Percentiles rank a stretch among this genome's conserved stretches.
Conservation (phyloP, 2,888 invertebrate species). For the Pollenia angustigena region DNA sequence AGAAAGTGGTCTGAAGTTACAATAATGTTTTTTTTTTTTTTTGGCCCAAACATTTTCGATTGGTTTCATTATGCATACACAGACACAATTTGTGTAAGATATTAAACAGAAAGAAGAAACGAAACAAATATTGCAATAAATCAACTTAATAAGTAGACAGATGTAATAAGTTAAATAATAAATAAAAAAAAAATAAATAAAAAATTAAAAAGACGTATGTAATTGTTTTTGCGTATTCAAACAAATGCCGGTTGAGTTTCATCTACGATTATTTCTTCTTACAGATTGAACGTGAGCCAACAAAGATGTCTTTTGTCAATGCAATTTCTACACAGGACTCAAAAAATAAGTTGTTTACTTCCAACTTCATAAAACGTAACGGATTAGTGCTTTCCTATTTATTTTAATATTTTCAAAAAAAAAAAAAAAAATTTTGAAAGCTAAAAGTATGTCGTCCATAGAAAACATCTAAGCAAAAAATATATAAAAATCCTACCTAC, state of each 20-base stretch:
- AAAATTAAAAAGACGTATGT: neutral
- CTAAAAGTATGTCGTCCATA: neutral
- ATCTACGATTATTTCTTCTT: neutral
- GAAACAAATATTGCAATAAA: slow-evolving; percentile 58
- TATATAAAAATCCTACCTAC: neutral
- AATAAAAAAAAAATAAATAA: slow-evolving; percentile 24
- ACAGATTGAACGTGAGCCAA: slow-evolving; percentile 68
- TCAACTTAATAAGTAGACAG: slow-evolving; percentile 70
- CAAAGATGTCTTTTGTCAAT: slow-evolving; percentile 22
- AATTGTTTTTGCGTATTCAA: slow-evolving; percentile 46
- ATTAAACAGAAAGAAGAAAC: neutral
- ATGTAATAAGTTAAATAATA: slow-evolving; percentile 63
- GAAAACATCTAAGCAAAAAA: neutral
- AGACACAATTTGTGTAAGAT: neutral
- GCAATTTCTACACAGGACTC: neutral
- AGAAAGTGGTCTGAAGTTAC: neutral
- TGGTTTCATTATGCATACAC: slow-evolving; percentile 30
- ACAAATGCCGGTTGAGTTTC: slow-evolving; percentile 39
- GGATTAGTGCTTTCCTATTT: slow-evolving; percentile 55
- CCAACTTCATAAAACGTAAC: slow-evolving; percentile 62
- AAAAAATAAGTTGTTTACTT: slow-evolving; percentile 64
- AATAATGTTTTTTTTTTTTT: slow-evolving; percentile 19
- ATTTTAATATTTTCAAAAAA: slow-evolving; percentile 23
- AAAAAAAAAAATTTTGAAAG: neutral
- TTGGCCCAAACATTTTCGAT: slow-evolving; percentile 29